A percentile compares a stretch with the other conserved stretches of the same genome.
Evolutionary conservation across 2,888 invertebrate genomes (phyloP).

Genomic region (Caenorhabditis sp.): DNA sequence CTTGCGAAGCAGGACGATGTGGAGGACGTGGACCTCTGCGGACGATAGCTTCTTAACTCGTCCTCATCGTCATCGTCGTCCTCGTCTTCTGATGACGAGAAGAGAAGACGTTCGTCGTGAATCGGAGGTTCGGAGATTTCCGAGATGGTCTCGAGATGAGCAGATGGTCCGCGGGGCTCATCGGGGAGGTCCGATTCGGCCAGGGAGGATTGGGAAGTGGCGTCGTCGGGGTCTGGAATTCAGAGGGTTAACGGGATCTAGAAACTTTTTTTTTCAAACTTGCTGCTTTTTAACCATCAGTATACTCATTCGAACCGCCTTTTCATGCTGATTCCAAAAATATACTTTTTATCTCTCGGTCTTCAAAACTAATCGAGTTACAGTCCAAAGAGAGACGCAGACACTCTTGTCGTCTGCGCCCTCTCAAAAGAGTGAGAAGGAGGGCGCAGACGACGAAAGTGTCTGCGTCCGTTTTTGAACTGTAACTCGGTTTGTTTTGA

Average conservation of each 20-base stretch:
- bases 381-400: too few species aligned
- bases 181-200: conserved; percentile 65
- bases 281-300: too few species aligned
- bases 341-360: too few species aligned
- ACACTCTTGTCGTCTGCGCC: too few species aligned
- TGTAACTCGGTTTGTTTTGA: too few species aligned
- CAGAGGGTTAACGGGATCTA: not conserved
- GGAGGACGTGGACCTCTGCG: conserved; percentile 20
- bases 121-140: conserved; percentile 60
- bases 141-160: conserved; percentile 62
- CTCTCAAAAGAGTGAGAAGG: too few species aligned
- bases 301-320: too few species aligned
- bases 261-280: too few species aligned
- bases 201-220: conserved; percentile 61
- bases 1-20: conserved; percentile 41
- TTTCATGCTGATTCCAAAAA: too few species aligned
- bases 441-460: too few species aligned
- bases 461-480: too few species aligned
- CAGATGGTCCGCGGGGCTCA: conserved; percentile 51
- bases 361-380: too few species aligned
- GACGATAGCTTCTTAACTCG: conserved; percentile 26
- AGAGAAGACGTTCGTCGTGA: conserved; percentile 55
- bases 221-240: conserved; percentile 57
- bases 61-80: conserved; percentile 58
- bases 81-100: conserved; percentile 63